Conservation (phyloP, 2,113 vertebrate genomes). For the Phaethon lepturus region DNA sequence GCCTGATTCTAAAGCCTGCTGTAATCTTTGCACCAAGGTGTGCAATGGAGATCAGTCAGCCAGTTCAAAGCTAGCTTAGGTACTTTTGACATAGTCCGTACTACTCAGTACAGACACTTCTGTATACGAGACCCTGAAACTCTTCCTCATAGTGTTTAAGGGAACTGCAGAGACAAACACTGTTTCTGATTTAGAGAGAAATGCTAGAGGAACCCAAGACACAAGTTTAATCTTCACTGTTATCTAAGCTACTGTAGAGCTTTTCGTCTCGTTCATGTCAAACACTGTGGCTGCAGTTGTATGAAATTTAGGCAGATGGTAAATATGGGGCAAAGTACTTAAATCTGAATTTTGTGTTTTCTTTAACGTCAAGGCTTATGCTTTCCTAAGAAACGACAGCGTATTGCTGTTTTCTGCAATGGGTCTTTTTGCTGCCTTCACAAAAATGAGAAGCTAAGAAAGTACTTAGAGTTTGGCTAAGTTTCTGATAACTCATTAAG, state of each 20-base stretch:
- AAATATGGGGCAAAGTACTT: background rate
- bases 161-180: background rate
- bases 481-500: background rate
- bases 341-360: background rate
- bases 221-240: background rate
- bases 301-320: background rate
- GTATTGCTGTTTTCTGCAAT: background rate
- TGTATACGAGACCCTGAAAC: background rate
- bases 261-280: background rate
- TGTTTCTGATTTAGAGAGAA: background rate
- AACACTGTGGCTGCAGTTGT: background rate
- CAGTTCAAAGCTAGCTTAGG: background rate
- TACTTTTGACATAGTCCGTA: background rate
- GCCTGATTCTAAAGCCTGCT: background rate
- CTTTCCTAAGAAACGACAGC: background rate
- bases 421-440: background rate
- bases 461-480: background rate
- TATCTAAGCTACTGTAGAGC: background rate
- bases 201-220: background rate
- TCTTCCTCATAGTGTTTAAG: background rate
- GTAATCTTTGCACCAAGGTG: background rate
- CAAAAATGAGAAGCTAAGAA: background rate
- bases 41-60: background rate
- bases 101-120: accelerated
- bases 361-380: background rate